Percentiles rank a stretch among this genome's conserved stretches.
These are phyloP conservation scores for Halocynthia roretzi DNA, from an alignment of 23 tunicate genomes.

Conservation along the genomic window DNA sequence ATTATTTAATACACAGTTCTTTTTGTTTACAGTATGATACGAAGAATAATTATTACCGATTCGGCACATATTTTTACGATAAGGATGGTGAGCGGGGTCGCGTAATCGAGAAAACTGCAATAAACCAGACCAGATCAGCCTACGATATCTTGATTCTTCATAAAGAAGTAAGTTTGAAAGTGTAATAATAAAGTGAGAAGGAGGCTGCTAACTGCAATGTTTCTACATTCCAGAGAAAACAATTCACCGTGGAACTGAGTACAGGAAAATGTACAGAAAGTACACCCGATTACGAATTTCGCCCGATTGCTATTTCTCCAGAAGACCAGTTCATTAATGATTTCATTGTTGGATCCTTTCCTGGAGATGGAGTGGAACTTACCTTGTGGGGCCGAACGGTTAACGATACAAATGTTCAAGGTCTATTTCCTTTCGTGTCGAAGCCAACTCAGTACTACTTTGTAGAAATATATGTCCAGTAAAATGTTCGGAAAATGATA, in stretches of 20 bases:
- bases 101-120: slow-evolving; percentile 16
- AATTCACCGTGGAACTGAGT: slow-evolving; percentile 9
- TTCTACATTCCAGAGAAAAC: slow-evolving; percentile 2
- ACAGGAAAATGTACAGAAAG: neutral
- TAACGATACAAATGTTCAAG: neutral
- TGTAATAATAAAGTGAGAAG: neutral
- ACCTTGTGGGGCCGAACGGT: neutral
- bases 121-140: slow-evolving; percentile 9
- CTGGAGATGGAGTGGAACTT: slow-evolving; percentile 8
- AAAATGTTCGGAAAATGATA: too few species aligned
- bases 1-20: too few species aligned
- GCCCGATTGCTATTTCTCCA: slow-evolving; percentile 3
- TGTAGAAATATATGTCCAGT: too few species aligned
- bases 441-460: too few species aligned
- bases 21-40: slow-evolving; percentile 16
- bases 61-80: slow-evolving; percentile 11
- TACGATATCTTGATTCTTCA: slow-evolving; percentile 12
- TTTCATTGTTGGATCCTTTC: slow-evolving; percentile 3
- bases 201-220: neutral
- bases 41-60: slow-evolving; percentile 1
- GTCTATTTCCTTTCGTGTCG: neutral
- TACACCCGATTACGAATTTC: neutral
- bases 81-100: slow-evolving; percentile 5
- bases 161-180: neutral
- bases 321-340: slow-evolving; percentile 7